Conservation (phyloP, 92 coral and sea anemone species). For the Phenganax subtilis region DNA sequence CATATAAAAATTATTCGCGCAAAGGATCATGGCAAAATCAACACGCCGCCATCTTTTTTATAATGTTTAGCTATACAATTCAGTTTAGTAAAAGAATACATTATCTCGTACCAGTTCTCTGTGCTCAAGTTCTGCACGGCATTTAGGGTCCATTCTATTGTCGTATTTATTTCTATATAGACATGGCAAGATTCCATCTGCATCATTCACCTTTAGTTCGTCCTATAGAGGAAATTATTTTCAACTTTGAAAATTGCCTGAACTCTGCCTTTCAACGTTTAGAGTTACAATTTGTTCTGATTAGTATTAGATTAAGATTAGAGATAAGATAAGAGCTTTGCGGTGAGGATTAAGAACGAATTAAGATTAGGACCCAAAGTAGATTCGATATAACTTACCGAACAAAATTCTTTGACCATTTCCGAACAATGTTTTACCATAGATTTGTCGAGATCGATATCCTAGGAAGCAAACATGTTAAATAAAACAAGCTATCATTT, state of each 20-base stretch:
- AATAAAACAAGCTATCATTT: neutral
- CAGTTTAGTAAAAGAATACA: neutral
- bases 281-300: too few relatives aligned
- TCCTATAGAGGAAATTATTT: slow-evolving; percentile 44
- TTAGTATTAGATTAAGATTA: too few relatives aligned
- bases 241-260: too few relatives aligned
- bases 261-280: too few relatives aligned
- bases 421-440: slow-evolving; percentile 74
- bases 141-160: slow-evolving; percentile 73
- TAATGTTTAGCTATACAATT: too few relatives aligned
- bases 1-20: too few relatives aligned
- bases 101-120: slow-evolving; percentile 76
- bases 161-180: slow-evolving; percentile 79
- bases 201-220: slow-evolving; percentile 59
- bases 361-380: neutral
- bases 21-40: too few relatives aligned
- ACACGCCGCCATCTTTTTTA: neutral
- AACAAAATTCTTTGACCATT: slow-evolving; percentile 83
- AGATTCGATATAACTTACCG: slow-evolving; percentile 31
- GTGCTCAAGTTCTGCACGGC: slow-evolving; percentile 80
- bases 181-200: slow-evolving; percentile 84
- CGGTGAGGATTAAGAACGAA: neutral
- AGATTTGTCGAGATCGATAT: slow-evolving; percentile 76
- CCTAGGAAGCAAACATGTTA: slow-evolving; percentile 50
- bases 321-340: neutral